Base-by-base conservation (phyloP, 2,888 invertebrate genomes). In the Eudasyphora cyanicolor region DNA sequence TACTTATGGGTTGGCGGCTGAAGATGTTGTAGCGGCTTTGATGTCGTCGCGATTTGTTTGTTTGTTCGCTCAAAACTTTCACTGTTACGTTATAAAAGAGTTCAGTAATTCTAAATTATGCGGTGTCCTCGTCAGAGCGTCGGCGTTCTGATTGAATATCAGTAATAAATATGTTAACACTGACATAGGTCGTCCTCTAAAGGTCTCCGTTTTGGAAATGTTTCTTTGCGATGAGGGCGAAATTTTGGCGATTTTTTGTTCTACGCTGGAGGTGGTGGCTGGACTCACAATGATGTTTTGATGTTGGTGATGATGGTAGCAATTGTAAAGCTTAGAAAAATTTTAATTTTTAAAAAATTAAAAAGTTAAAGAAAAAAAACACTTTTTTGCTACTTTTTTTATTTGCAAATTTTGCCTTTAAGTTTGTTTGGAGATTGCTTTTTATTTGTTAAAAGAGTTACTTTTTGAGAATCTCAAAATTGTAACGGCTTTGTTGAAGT, bases 31-130 rank as follows among this genome's bases (percentile, higher is more conserved):
- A 45, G 21, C 42, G 57, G 67, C 32, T 51, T 32, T 51, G 54
- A 49, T 38, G 10, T 10, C 51, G 51, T 19, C 24, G 51, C 24
- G 51, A 21, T 51, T 51, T 32, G 51, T 32, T 8, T n/a, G n/a
- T n/a, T n/a, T n/a, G n/a, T n/a, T n/a, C n/a, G n/a, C n/a, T n/a
- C 35, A 62, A 77, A 62, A 78, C 79, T 69, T 83, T 80, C 82
- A 88, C 86, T 89, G 92, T 92, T 92, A 92, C 89, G 92, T 92
- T 91, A 92, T 91, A 87, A 91, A 91, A 75, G 91, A 91, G 88
- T 90, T 90, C 87, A 90, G 89, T 86, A 91, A 87, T 86, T 90
- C 89, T 88, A 89, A 84, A 86, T 91, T 91, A 85, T 88, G 88
- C 71, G 88, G 87, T 82, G 89, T 89, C 86, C 91, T 87, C 76